Evolutionary conservation across 2,797 vertebrate species (phyloP), one percentile per base, ranked within the genome.

Genomic region (Acanthurus lineatus): DNA sequence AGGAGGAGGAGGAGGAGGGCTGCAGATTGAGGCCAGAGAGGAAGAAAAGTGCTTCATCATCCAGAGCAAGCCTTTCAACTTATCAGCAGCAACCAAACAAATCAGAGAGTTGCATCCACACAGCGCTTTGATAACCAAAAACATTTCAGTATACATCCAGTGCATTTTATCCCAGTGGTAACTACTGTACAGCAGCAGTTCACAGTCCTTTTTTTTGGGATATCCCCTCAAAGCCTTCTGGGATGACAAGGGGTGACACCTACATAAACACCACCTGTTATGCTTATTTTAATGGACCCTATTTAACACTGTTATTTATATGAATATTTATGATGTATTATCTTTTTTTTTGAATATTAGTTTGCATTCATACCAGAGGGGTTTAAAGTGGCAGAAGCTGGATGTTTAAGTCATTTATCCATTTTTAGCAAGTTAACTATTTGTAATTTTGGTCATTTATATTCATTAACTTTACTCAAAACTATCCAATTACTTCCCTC

Each of bases 41-140:
- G 78, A 88, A 66, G 84, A 89, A 87, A 88, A 89, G 76, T 90
- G 87, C 88, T 87, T 90, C 81, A 93, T 93, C 90, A 92, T 91
- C 73, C 49, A 49, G 69, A 77, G 60, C 14, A 14, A 88, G 86
- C 77, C 79, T 65, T 84, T 66, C 65, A 66, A 35, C 82, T 82
- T 81, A 85, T 86, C 84, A 78, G 77, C 59, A 40, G 60, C 38
- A 47, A 76, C 84, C 74, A 73, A 69, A 61, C 19, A 44, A 67
- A 85, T 87, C 62, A 76, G 76, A 85, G 60, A 32, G 63, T 40
- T 10, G 4, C 72, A 70, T 76, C 60, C 4, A 61, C 42, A 22
- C n/a, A 8, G 44, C 5, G 51, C 58, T 81, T 57, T 70, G 51
- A 77, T 81, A 65, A 66, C 49, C 3, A 2, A 64, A 64, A 71